Evolutionary conservation across 2,113 vertebrate genomes (phyloP), one percentile per base, ranked within the genome.

Genomic region (Fregata magnificens): DNA sequence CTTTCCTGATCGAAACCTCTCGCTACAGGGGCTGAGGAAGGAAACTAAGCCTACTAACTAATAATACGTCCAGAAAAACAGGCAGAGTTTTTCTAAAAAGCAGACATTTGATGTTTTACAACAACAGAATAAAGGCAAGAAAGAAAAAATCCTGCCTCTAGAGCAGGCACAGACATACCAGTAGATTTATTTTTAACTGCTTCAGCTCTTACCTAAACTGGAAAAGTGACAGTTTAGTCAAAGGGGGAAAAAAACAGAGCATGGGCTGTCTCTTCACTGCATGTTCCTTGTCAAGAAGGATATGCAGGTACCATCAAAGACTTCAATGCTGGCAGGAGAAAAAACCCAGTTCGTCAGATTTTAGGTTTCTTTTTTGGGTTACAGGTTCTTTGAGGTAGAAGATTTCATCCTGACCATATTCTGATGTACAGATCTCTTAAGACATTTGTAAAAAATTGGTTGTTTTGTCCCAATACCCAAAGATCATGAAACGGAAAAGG

Each of bases 311-410:
- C 19, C 66, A 25, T 5, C 2, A 0, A 63, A 24, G 42, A 45
- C 31, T 34, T 62, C 11, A 13, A 28, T 42, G 52, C 26, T 56
- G 40, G n/a, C 25, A 69, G n/a, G 44, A 78, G 10, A 17, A 73
- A 55, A 19, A 8, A 0, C 2, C 2, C 11, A 6, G 5, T 58
- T 63, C 11, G 16, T 28, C 45, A 44, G 36, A 25, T 8, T 66
- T 80, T 36, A 7, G 53, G 47, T 6, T 49, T 24, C 7, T 71
- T 34, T 62, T 49, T 8, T 5, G 11, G 40, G 20, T 47, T 76
- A 38, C 13, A 5, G 5, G 2, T 24, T 53, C 8, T 65, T 32
- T 66, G 4, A 34, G 19, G 14, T 8, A n/a, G 36, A 8, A 34
- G 26, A 29, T 13, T 62, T 28, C 36, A 47, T 32, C 34, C 22